Conservation (phyloP, 23 tunicate genomes). For the Aplidium turbinatum region DNA sequence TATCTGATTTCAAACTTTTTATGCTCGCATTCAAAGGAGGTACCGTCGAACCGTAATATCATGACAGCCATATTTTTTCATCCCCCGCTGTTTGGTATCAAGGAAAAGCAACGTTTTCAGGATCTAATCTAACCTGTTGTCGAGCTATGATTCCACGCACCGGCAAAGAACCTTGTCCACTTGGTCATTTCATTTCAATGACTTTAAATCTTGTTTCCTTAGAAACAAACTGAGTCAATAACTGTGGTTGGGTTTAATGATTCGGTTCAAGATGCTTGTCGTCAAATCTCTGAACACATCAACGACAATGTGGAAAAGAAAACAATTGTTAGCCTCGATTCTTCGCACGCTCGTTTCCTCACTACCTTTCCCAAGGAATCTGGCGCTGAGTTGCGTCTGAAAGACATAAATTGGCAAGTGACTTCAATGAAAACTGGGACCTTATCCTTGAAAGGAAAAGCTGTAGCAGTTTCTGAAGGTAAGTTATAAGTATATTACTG, state of each 20-base stretch:
- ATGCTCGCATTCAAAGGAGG: no score
- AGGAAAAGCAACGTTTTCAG: no score
- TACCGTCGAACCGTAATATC: no score
- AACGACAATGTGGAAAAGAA: not conserved
- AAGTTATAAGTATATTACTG: not conserved
- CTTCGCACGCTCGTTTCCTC: not conserved
- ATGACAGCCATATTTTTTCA: no score
- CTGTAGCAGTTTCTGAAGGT: constrained; percentile 1
- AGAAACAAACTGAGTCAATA: no score
- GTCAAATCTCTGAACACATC: constrained; percentile 1
- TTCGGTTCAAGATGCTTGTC: not conserved
- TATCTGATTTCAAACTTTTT: no score
- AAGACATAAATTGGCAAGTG: not conserved
- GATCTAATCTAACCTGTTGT: no score
- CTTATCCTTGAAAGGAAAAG: constrained; percentile 8
- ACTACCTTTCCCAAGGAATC: constrained; percentile 10
- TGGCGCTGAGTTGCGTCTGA: not conserved
- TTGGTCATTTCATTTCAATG: no score
- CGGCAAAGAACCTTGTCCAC: no score
- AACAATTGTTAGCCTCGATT: not conserved
- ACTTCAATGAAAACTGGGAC: not conserved
- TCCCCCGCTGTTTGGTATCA: no score
- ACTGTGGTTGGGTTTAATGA: constrained; percentile 11
- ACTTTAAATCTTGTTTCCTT: no score
- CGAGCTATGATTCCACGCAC: no score